Evolutionary conservation across 1,140 invertebrate species (phyloP).

Genomic region (Drosophila persimilis): DNA sequence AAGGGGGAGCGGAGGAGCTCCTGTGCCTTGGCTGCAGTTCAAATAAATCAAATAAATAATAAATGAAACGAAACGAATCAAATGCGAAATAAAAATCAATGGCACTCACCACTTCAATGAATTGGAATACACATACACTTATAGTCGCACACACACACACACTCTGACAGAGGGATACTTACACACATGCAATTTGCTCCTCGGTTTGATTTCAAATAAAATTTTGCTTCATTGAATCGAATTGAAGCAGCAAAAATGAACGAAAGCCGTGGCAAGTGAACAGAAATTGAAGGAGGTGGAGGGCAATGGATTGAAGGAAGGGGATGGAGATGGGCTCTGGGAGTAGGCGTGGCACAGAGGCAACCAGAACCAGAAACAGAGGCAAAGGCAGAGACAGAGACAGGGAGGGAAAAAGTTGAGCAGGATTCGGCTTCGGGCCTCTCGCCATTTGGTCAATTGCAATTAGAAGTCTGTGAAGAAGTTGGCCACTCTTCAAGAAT

Average conservation of each 20-base stretch:
- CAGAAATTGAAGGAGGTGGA: no score
- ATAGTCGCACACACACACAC: constrained; percentile 9
- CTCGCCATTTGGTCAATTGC: constrained; percentile 71
- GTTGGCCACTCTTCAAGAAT: constrained; percentile 43
- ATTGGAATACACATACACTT: constrained; percentile 55
- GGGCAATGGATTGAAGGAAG: not conserved
- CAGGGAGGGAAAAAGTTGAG: constrained; percentile 10
- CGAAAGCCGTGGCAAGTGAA: constrained; percentile 3
- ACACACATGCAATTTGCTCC: constrained; percentile 68
- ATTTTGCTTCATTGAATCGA: constrained; percentile 78
- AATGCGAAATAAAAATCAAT: constrained; percentile 80
- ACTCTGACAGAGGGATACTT: not conserved
- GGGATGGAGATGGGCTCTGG: not conserved
- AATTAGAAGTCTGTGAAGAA: constrained; percentile 69
- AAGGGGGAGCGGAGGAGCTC: not conserved
- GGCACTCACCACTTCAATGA: constrained; percentile 75
- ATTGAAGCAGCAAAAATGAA: constrained; percentile 70
- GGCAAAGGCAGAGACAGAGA: not conserved
- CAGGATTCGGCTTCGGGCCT: constrained; percentile 24
- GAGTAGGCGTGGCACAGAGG: constrained; percentile 14
- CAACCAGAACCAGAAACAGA: constrained; percentile 7
- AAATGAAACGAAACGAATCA: constrained; percentile 79
- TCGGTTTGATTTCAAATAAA: constrained; percentile 79
- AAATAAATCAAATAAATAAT: constrained; percentile 81
- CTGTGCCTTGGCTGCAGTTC: constrained; percentile 47